These are phyloP conservation scores for Neolamprologus multifasciatus DNA, from an alignment of 2,797 vertebrate genomes.

Conservation along the genomic window DNA sequence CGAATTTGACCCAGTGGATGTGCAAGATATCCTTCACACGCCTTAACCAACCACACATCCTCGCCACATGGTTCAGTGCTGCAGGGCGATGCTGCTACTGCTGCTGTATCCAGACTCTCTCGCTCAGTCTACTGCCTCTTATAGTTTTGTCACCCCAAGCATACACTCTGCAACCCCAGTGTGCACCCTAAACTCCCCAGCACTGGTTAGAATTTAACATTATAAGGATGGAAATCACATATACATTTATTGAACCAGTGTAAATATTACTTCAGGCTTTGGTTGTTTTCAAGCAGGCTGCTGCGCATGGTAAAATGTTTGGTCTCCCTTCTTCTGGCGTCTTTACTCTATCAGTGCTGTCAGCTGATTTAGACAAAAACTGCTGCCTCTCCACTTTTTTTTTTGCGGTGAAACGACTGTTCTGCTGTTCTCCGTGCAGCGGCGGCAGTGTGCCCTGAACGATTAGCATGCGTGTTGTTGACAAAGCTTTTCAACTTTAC, in stretches of 20 bases:
- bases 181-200: neutral
- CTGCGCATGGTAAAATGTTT: neutral
- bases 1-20: neutral
- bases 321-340: neutral
- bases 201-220: neutral
- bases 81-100: constrained; percentile 29
- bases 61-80: constrained; percentile 19
- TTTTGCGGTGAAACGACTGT: constrained; percentile 23
- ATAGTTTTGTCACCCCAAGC: neutral
- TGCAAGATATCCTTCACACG: neutral
- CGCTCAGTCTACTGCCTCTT: neutral
- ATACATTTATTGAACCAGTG: neutral
- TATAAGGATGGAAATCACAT: neutral
- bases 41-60: neutral
- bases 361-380: constrained; percentile 56
- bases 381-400: constrained; percentile 61
- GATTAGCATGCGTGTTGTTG: constrained; percentile 44
- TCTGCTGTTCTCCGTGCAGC: constrained; percentile 28
- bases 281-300: neutral
- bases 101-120: neutral
- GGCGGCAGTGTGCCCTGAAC: constrained; percentile 12
- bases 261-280: neutral
- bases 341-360: constrained; percentile 38
- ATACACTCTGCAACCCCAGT: neutral
- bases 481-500: constrained; percentile 46